Percentiles rank a stretch among this genome's conserved stretches.
These are phyloP conservation scores for Reticulitermes speratus DNA, from an alignment of 1,140 invertebrate genomes.

Conservation along the genomic window DNA sequence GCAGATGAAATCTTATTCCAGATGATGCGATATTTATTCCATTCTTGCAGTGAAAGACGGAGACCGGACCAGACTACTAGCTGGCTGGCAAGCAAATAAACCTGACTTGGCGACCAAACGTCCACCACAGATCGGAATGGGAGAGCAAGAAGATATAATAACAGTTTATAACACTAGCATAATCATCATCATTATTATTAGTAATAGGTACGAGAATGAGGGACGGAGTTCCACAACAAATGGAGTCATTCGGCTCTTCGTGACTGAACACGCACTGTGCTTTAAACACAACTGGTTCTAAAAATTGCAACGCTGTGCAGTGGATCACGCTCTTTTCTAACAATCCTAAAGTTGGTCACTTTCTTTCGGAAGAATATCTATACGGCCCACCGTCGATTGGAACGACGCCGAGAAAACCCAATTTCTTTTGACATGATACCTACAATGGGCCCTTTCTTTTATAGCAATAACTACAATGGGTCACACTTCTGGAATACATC, in stretches of 20 bases:
- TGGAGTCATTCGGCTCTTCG: background rate
- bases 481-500: too few species aligned
- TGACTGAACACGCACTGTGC: background rate
- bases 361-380: too few species aligned
- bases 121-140: background rate
- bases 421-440: too few species aligned
- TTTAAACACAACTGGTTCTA: too few species aligned
- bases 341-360: too few species aligned
- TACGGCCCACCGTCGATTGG: too few species aligned
- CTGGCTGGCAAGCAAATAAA: slow-evolving; percentile 10
- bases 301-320: too few species aligned
- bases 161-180: slow-evolving; percentile 17
- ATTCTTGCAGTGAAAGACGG: background rate
- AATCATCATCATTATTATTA: background rate
- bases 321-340: too few species aligned
- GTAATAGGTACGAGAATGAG: background rate
- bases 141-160: background rate
- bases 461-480: too few species aligned
- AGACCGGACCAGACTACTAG: background rate
- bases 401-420: too few species aligned
- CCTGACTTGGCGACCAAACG: background rate
- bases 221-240: background rate
- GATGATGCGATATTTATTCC: background rate
- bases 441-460: too few species aligned
- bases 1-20: too few species aligned